Evolutionary conservation across 2,888 invertebrate genomes (phyloP).

Genomic region (Cataglyphis albicans): DNA sequence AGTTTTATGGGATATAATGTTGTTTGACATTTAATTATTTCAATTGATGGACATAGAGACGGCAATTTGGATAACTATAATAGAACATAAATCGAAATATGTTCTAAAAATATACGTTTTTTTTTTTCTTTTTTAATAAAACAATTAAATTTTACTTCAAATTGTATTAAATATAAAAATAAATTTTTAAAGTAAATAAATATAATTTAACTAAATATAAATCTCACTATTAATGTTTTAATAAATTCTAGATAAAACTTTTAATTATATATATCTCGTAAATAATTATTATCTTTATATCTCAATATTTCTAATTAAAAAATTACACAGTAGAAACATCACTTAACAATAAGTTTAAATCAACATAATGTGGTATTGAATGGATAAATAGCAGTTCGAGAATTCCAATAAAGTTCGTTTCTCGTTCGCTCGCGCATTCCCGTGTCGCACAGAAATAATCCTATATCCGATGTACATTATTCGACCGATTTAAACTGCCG

Average conservation of each 20-base stretch:
- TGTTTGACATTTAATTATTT: background rate
- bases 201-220: background rate
- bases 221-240: background rate
- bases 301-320: conserved; percentile 3
- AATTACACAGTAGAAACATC: background rate
- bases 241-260: background rate
- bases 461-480: conserved; percentile 20
- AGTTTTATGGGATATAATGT: background rate
- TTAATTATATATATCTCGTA: too few relatives aligned
- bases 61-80: background rate
- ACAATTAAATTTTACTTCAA: background rate
- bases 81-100: background rate
- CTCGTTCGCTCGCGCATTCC: background rate
- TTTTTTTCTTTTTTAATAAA: background rate
- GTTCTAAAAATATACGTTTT: background rate
- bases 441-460: conserved; percentile 13
- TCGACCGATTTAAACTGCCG: conserved; percentile 17
- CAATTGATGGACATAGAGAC: background rate
- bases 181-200: background rate
- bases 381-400: conserved; percentile 19
- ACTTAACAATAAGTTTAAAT: background rate
- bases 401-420: conserved; percentile 15
- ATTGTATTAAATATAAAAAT: background rate
- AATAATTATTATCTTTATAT: background rate
- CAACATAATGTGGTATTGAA: conserved; percentile 2